phyloP scores from a whole-genome alignment of 2,888 invertebrate species.

The Fissipunctia ypsillon region DNA sequence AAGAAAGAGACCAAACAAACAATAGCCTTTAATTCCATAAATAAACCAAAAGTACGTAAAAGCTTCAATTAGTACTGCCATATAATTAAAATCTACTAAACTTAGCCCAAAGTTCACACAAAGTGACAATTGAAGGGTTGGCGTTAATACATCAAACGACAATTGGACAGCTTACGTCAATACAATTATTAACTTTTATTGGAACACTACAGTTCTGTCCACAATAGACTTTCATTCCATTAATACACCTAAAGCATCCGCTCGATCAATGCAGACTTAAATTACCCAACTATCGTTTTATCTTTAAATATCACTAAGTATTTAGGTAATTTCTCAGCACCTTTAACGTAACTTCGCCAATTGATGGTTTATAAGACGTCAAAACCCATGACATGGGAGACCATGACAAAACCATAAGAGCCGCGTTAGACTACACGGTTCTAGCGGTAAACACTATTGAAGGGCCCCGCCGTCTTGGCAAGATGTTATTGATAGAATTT shows the following conservation, averaged over 20 bases:
- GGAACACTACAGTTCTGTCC: background rate
- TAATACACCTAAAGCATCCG: background rate
- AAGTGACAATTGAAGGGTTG: background rate
- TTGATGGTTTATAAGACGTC: constrained; percentile 57
- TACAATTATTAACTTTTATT: background rate
- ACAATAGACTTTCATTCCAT: background rate
- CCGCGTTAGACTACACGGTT: constrained; percentile 81
- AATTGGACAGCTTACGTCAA: constrained; percentile 11
- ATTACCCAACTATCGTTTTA: background rate
- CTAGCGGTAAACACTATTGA: constrained; percentile 86
- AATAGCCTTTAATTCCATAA: too few species aligned
- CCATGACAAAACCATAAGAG: constrained; percentile 72
- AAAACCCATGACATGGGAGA: constrained; percentile 47
- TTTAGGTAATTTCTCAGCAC: constrained; percentile 15
- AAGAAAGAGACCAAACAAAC: background rate
- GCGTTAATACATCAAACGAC: background rate
- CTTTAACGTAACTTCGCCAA: constrained; percentile 41
- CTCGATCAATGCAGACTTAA: constrained; percentile 1
- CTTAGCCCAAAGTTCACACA: background rate
- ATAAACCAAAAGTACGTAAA: too few species aligned
- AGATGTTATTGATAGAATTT: constrained; percentile 89
- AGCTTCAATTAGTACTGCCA: too few species aligned
- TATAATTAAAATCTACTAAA: too few species aligned
- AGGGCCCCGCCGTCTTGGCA: constrained; percentile 84
- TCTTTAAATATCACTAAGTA: background rate